These are phyloP conservation scores for Drosophila infuscata DNA, from an alignment of 2,888 invertebrate genomes.

Conservation along the genomic window DNA sequence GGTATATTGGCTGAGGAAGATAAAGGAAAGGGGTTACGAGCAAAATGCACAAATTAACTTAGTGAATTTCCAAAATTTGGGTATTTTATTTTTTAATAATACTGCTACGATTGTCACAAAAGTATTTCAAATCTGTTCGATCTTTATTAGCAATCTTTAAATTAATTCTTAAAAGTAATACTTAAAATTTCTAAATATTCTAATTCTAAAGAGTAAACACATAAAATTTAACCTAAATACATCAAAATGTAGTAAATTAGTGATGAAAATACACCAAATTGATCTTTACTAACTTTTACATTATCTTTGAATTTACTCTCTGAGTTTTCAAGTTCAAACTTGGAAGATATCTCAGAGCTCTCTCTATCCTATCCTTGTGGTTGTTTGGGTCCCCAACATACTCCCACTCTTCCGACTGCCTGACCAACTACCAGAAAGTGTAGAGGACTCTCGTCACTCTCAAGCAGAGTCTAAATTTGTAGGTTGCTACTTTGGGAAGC, in stretches of 20 bases:
- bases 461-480: background rate
- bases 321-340: background rate
- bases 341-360: background rate
- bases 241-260: background rate
- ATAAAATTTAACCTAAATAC: background rate
- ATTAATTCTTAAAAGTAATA: background rate
- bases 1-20: background rate
- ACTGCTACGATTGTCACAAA: background rate
- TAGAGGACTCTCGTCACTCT: rapidly evolving
- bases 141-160: background rate
- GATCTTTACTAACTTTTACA: background rate
- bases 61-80: background rate
- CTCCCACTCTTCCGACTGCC: background rate
- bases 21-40: background rate
- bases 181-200: background rate
- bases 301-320: background rate
- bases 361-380: background rate
- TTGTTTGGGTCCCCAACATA: no score
- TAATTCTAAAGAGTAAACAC: background rate
- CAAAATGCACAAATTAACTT: background rate
- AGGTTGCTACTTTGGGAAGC: background rate
- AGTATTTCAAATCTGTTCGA: background rate
- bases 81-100: background rate
- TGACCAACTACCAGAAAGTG: background rate
- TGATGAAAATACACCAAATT: background rate